Base-by-base conservation (phyloP, 1,140 invertebrate species). In the Vanessa atalanta region DNA sequence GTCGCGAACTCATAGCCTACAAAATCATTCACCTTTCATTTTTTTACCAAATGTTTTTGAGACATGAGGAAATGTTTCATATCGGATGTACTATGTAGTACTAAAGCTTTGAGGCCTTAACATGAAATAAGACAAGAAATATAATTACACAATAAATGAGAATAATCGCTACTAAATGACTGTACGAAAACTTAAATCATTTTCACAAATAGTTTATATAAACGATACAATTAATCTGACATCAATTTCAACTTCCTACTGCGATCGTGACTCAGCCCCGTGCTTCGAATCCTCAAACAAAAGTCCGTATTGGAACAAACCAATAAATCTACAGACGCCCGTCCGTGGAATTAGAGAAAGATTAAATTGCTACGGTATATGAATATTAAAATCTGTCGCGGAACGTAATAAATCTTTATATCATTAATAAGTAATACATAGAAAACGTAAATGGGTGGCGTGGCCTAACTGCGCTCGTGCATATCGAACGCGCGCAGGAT, bases 211-310 rank as follows among this genome's bases (percentile, higher is more conserved):
- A 71, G 65, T 72, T 76, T 57, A 71, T 68, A 72, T 71, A 66
- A 69, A 50, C 70, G 70, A 75, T 74, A 78, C 74, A 74, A 82
- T 82, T 79, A 82, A 82, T 79, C 74, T 72, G 77, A 79, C 75
- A 73, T 72, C 72, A 70, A 76, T 79, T 79, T 75, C 70, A 70
- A 75, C 77, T 81, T 81, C 78, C 79, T 81, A 76, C 71, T 74
- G 70, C 75, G 64, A 71, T 81, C 80, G 80, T 82, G 80, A 82
- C 79, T 81, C 74, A 65, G 67, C 69, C 78, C 20, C 73, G 75
- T 73, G 78, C 78, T 73, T 70, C 72, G 75, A 72, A 75, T 77
- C 78, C 80, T 76, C 69, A 77, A 77, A 82, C 80, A 82, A 82
- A 82, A 81, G 77, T 63, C 72, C 57, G 74, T 75, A 79, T 78